These are phyloP conservation scores for Peromyscus maniculatus DNA, from an alignment of 2,113 vertebrate genomes.

Conservation along the genomic window DNA sequence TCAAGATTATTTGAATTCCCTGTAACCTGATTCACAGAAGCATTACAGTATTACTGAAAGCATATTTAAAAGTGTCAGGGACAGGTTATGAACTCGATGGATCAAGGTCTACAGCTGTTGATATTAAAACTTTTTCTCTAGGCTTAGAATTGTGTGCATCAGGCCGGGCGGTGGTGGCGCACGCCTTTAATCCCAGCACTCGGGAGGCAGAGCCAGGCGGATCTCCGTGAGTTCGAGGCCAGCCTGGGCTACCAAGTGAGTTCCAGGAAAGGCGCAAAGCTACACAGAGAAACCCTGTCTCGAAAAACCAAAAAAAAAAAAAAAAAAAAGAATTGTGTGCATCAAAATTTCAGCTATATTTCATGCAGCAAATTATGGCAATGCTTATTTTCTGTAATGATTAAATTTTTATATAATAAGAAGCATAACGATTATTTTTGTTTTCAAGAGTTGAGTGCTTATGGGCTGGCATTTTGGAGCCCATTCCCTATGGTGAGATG, in stretches of 20 bases:
- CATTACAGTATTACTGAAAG: background rate
- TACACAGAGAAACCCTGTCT: too few species aligned
- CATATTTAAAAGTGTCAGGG: background rate
- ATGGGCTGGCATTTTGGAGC: too few species aligned
- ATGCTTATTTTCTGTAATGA: background rate
- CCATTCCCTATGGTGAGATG: too few species aligned
- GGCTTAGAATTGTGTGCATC: background rate
- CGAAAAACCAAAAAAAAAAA: too few species aligned
- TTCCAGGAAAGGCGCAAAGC: too few species aligned
- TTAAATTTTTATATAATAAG: background rate
- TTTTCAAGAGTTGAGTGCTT: background rate
- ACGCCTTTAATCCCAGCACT: too few species aligned
- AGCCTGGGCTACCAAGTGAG: too few species aligned
- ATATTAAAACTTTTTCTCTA: background rate
- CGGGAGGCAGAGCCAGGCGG: too few species aligned
- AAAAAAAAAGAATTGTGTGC: background rate
- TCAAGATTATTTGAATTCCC: slow-evolving; percentile 25
- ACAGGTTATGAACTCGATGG: background rate
- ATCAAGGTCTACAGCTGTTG: background rate
- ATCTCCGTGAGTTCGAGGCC: too few species aligned
- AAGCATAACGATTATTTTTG: background rate
- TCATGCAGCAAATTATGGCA: background rate
- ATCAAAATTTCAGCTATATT: background rate
- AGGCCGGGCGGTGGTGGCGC: too few species aligned
- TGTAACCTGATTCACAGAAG: slow-evolving; percentile 34